These are phyloP conservation scores for Coelopa pilipes DNA, from an alignment of 2,888 invertebrate genomes.

Conservation along the genomic window DNA sequence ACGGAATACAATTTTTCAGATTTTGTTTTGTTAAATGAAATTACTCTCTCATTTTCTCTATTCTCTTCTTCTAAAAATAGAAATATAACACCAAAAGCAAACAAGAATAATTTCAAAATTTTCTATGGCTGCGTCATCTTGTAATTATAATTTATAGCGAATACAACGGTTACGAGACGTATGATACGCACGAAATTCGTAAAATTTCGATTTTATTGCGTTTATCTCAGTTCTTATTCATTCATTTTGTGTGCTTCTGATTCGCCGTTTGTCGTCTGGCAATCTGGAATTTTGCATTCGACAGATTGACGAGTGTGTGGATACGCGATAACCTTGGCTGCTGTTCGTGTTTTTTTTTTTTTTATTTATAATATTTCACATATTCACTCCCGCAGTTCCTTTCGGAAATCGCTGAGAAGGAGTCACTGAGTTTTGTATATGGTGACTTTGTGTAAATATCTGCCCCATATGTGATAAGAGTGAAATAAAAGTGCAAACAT, in stretches of 20 bases:
- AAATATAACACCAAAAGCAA: conserved; percentile 40
- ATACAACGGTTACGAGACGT: conserved; percentile 27
- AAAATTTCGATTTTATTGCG: conserved; percentile 40
- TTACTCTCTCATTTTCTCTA: background rate
- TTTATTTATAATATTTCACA: conserved; percentile 19
- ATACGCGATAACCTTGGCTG: conserved; percentile 46
- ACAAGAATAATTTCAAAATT: conserved; percentile 37
- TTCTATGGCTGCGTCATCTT: conserved; percentile 44
- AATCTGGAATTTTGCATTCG: conserved; percentile 34
- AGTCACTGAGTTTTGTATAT: background rate
- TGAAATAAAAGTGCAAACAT: conserved; percentile 25
- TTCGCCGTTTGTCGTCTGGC: conserved; percentile 23
- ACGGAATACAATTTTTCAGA: conserved; percentile 5
- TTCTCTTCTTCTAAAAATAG: conserved; percentile 43
- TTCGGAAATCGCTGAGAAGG: background rate
- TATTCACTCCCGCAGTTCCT: conserved; percentile 14
- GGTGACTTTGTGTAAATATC: conserved; percentile 34
- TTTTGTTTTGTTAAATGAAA: conserved; percentile 26
- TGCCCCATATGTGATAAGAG: conserved; percentile 35
- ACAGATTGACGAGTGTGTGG: conserved; percentile 27
- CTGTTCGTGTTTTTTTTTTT: conserved; percentile 3
- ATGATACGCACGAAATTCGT: conserved; percentile 29
- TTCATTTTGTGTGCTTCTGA: conserved; percentile 12
- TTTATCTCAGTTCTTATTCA: conserved; percentile 26
- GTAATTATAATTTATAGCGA: conserved; percentile 46